These are phyloP conservation scores for Phania funesta DNA, from an alignment of 2,888 invertebrate genomes.

Conservation along the genomic window DNA sequence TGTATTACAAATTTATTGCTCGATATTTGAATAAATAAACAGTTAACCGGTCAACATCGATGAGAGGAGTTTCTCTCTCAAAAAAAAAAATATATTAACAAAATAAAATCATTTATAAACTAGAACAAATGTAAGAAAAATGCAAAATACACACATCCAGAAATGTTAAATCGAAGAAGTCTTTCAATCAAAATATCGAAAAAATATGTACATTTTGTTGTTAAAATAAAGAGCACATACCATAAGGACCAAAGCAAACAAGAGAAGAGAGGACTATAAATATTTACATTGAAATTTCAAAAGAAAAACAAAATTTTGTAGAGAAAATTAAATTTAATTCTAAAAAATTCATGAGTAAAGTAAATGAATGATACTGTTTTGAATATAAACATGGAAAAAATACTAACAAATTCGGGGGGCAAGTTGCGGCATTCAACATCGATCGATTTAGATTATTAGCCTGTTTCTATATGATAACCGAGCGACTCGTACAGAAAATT, in stretches of 20 bases:
- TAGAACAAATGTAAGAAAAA: neutral
- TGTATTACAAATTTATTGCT: slow-evolving; percentile 12
- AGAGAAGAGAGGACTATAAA: neutral
- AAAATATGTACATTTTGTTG: slow-evolving; percentile 56
- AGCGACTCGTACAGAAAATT: too few relatives aligned
- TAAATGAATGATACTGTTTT: too few relatives aligned
- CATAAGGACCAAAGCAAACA: neutral
- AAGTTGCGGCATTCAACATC: too few relatives aligned
- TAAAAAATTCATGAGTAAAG: too few relatives aligned
- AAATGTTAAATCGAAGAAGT: slow-evolving; percentile 53
- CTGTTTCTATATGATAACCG: too few relatives aligned
- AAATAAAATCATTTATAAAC: slow-evolving; percentile 12
- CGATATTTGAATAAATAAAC: slow-evolving; percentile 60
- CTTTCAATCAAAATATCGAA: slow-evolving; percentile 49
- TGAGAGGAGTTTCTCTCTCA: slow-evolving; percentile 11
- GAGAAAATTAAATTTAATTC: too few relatives aligned
- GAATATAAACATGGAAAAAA: too few relatives aligned
- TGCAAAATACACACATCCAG: neutral
- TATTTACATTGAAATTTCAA: neutral
- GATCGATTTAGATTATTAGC: too few relatives aligned
- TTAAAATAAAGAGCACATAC: neutral
- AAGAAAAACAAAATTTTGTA: neutral
- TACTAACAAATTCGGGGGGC: too few relatives aligned
- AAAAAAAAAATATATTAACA: neutral
- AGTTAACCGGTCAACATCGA: slow-evolving; percentile 49